A percentile compares a stretch with the other conserved stretches of the same genome.
Conservation (phyloP, 2,888 invertebrate species). For the Miltochrista miniata region DNA sequence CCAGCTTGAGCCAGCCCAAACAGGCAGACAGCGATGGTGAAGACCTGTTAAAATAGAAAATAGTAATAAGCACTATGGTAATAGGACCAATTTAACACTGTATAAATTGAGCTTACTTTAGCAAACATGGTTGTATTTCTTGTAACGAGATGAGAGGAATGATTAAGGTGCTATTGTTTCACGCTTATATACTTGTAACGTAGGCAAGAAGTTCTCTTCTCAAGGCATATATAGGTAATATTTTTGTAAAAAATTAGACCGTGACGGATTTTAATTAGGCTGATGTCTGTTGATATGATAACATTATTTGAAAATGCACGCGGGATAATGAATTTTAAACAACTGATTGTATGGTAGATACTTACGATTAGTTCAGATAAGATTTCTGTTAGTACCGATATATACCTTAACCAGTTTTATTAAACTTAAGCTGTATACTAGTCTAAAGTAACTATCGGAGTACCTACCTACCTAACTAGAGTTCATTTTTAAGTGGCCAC, state of each 20-base stretch:
- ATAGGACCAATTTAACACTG: background rate
- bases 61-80: too few relatives aligned
- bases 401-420: too few relatives aligned
- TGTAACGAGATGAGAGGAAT: slow-evolving; percentile 58
- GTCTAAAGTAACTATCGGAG: too few relatives aligned
- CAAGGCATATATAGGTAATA: slow-evolving; percentile 53
- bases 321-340: slow-evolving; percentile 20
- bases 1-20: background rate
- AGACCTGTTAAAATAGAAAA: background rate
- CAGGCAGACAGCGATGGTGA: slow-evolving; percentile 6
- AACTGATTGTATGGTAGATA: background rate
- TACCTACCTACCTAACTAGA: too few relatives aligned
- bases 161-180: slow-evolving; percentile 53
- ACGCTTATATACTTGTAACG: slow-evolving; percentile 53
- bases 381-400: too few relatives aligned
- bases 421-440: too few relatives aligned
- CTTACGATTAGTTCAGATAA: too few relatives aligned
- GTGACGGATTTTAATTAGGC: slow-evolving; percentile 58
- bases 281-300: slow-evolving; percentile 22
- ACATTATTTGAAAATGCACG: too few relatives aligned
- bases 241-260: slow-evolving; percentile 55
- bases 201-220: slow-evolving; percentile 6
- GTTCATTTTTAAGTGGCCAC: too few relatives aligned
- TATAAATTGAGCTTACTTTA: slow-evolving; percentile 49
- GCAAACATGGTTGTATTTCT: slow-evolving; percentile 58